A percentile compares a stretch with the other conserved stretches of the same genome.
phyloP scores from a whole-genome alignment of 2,797 vertebrate genomes.

The Myotis planiceps region DNA sequence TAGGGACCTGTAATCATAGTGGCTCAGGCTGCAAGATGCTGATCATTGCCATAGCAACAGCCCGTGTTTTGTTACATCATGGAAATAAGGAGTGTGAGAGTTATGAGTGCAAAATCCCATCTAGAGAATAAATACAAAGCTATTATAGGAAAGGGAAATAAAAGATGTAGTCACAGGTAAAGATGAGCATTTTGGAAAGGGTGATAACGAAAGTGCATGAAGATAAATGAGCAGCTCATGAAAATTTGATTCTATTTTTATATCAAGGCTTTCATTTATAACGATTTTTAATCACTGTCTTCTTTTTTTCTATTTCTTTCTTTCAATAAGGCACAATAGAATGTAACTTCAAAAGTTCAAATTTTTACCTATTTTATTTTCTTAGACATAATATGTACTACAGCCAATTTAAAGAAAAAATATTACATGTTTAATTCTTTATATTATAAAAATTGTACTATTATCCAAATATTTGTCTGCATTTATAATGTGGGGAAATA shows the following conservation, averaged over 20 bases:
- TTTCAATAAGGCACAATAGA: not conserved
- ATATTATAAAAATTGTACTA: not conserved
- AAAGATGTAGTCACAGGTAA: not conserved
- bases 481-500: not conserved
- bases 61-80: slow-evolving; percentile 75
- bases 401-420: not conserved
- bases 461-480: not conserved
- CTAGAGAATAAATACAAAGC: not conserved
- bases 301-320: not conserved
- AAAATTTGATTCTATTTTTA: slow-evolving; percentile 16
- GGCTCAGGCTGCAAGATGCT: slow-evolving; percentile 64
- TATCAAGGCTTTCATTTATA: not conserved
- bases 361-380: not conserved
- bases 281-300: not conserved
- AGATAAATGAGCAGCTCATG: not conserved
- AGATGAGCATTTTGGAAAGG: not conserved
- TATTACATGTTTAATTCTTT: not conserved
- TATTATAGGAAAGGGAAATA: not conserved
- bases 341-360: not conserved
- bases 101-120: slow-evolving; percentile 54
- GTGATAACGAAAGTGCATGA: not conserved
- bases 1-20: slow-evolving; percentile 78
- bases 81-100: slow-evolving; percentile 61
- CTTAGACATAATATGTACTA: not conserved
- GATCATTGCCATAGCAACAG: slow-evolving; percentile 78